A percentile compares a stretch with the other conserved stretches of the same genome.
Conservation (phyloP, 2,797 vertebrate species). For the Periophthalmus magnuspinnatus region DNA sequence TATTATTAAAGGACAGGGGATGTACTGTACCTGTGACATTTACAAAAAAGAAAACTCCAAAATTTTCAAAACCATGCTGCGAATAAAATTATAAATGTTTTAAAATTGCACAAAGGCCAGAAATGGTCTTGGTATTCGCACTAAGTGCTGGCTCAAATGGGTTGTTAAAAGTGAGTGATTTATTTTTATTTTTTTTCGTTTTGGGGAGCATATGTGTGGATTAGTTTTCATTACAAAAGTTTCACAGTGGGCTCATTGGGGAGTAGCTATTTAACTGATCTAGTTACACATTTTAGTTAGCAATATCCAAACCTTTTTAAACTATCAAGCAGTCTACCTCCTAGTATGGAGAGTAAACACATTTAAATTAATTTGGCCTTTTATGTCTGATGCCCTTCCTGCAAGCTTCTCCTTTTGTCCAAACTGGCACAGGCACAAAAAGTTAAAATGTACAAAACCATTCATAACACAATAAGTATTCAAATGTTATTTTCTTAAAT, state of each 20-base stretch:
- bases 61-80: neutral
- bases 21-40: slow-evolving; percentile 24
- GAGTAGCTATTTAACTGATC: neutral
- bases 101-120: slow-evolving; percentile 1
- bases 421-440: neutral
- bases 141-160: slow-evolving; percentile 10
- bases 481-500: neutral
- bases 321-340: too few relatives aligned
- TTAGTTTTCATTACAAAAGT: neutral
- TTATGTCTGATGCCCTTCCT: neutral
- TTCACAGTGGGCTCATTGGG: neutral
- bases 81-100: slow-evolving; percentile 1
- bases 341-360: too few relatives aligned
- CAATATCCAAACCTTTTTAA: too few relatives aligned
- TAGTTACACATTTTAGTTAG: neutral
- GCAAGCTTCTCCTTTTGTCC: neutral
- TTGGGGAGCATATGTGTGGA: neutral
- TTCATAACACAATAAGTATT: neutral
- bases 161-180: neutral
- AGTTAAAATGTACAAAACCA: neutral
- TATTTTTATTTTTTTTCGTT: neutral
- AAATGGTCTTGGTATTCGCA: slow-evolving; percentile 6
- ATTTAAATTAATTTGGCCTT: neutral
- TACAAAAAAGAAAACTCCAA: slow-evolving; percentile 7
- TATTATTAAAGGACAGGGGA: neutral